These are phyloP conservation scores for Plagodis pulveraria DNA, from an alignment of 2,888 invertebrate species.

Conservation along the genomic window DNA sequence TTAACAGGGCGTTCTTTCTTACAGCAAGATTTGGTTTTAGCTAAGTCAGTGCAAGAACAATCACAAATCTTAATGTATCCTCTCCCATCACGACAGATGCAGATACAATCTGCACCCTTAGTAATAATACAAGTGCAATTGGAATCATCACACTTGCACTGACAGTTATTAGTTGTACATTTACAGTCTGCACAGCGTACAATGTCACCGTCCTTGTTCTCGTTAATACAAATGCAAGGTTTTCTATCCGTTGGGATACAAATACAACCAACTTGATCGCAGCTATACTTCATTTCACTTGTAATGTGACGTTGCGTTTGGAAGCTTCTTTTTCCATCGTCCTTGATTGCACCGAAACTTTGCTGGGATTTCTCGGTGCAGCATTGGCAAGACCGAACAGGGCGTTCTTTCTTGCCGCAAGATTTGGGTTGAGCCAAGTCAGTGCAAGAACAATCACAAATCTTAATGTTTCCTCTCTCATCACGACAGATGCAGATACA, in stretches of 20 bases:
- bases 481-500: constrained; percentile 35
- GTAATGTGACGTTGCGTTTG: neutral
- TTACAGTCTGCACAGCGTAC: constrained; percentile 40
- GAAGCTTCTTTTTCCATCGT: no score
- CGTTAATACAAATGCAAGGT: constrained; percentile 50
- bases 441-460: constrained; percentile 25
- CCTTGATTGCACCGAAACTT: no score
- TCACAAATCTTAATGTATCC: constrained; percentile 30
- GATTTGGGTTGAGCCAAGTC: constrained; percentile 2
- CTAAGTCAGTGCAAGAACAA: constrained; percentile 2
- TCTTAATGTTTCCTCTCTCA: constrained; percentile 23
- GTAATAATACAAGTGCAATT: constrained; percentile 39
- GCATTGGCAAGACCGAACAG: neutral
- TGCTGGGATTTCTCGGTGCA: neutral
- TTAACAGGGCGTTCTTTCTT: constrained; percentile 24
- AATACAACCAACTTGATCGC: constrained; percentile 42
- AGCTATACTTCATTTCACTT: constrained; percentile 5
- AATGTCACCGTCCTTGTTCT: constrained; percentile 38
- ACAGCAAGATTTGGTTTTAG: constrained; percentile 31
- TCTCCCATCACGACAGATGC: constrained; percentile 29
- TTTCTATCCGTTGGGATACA: constrained; percentile 42
- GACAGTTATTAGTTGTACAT: constrained; percentile 28
- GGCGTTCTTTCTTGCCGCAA: constrained; percentile 29
- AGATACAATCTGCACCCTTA: constrained; percentile 36
- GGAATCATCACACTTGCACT: constrained; percentile 38